Conservation (phyloP, 2,888 invertebrate genomes). For the Dioctria rufipes region DNA sequence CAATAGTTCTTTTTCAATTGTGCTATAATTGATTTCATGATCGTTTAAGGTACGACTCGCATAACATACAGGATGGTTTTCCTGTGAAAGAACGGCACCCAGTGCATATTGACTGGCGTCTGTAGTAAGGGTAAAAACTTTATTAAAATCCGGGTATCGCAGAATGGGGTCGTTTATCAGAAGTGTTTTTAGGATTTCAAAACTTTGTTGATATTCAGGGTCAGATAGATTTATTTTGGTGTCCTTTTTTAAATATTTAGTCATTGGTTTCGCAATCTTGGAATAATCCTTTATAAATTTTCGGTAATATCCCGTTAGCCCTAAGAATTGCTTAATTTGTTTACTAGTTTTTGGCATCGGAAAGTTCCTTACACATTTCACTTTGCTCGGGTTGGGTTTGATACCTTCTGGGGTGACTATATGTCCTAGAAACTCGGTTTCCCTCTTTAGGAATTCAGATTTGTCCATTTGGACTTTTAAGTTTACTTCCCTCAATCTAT, state of each 20-base stretch:
- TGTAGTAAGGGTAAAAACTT: background rate
- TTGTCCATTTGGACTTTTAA: slow-evolving; percentile 45
- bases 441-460: slow-evolving; percentile 34
- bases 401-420: slow-evolving; percentile 45
- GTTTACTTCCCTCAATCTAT: slow-evolving; percentile 57
- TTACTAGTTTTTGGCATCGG: slow-evolving; percentile 46
- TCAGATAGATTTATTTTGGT: slow-evolving; percentile 7
- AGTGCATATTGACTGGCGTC: background rate
- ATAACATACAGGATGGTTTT: too few species aligned
- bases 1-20: too few species aligned
- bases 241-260: slow-evolving; percentile 34
- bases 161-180: too few species aligned
- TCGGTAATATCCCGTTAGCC: slow-evolving; percentile 43
- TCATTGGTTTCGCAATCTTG: slow-evolving; percentile 26
- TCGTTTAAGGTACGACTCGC: too few species aligned
- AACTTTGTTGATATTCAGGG: too few species aligned
- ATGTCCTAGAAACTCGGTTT: slow-evolving; percentile 48
- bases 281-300: slow-evolving; percentile 45
- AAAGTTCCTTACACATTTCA: slow-evolving; percentile 26
- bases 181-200: too few species aligned
- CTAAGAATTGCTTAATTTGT: slow-evolving; percentile 41
- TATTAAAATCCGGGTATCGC: too few species aligned
- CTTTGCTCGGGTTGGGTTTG: slow-evolving; percentile 44
- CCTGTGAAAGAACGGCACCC: too few species aligned
- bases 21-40: too few species aligned